Percentiles rank a stretch among this genome's conserved stretches.
phyloP scores from a whole-genome alignment of 2,797 vertebrate species.

The Acanthopagrus latus region DNA sequence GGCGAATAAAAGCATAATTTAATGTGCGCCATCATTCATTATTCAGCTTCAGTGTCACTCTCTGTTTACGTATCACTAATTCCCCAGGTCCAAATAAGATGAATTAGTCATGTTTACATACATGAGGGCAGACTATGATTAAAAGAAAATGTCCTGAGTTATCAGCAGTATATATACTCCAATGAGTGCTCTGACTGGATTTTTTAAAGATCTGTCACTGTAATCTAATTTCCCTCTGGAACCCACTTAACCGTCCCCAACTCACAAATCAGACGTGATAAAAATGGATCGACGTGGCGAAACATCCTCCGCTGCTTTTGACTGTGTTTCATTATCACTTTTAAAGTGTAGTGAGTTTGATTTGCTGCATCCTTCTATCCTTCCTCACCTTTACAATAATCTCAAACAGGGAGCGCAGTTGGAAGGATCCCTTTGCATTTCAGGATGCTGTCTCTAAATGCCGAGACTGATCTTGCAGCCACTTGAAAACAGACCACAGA shows the following conservation, averaged over 20 bases:
- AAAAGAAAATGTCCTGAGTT: slow-evolving; percentile 8
- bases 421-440: slow-evolving; percentile 13
- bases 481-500: slow-evolving; percentile 31
- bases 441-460: slow-evolving; percentile 3
- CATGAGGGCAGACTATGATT: slow-evolving; percentile 37
- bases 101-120: slow-evolving; percentile 64
- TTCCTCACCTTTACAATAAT: slow-evolving; percentile 22
- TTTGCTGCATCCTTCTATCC: slow-evolving; percentile 8
- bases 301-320: slow-evolving; percentile 23
- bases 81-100: slow-evolving; percentile 52
- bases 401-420: slow-evolving; percentile 31
- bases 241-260: slow-evolving; percentile 17
- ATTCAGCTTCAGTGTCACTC: slow-evolving; percentile 64
- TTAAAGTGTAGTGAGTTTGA: slow-evolving; percentile 25
- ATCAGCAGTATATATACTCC: slow-evolving; percentile 6
- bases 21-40: slow-evolving; percentile 61
- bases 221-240: slow-evolving; percentile 24
- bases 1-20: slow-evolving; percentile 42
- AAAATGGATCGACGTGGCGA: slow-evolving; percentile 25
- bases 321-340: slow-evolving; percentile 7
- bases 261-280: slow-evolving; percentile 25
- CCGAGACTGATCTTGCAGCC: slow-evolving; percentile 28
- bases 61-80: slow-evolving; percentile 60
- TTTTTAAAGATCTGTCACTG: slow-evolving; percentile 26
- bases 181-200: slow-evolving; percentile 7